A percentile compares a stretch with the other conserved stretches of the same genome.
phyloP scores from a whole-genome alignment of 2,888 invertebrate species.

The Lithophane leautieri region DNA sequence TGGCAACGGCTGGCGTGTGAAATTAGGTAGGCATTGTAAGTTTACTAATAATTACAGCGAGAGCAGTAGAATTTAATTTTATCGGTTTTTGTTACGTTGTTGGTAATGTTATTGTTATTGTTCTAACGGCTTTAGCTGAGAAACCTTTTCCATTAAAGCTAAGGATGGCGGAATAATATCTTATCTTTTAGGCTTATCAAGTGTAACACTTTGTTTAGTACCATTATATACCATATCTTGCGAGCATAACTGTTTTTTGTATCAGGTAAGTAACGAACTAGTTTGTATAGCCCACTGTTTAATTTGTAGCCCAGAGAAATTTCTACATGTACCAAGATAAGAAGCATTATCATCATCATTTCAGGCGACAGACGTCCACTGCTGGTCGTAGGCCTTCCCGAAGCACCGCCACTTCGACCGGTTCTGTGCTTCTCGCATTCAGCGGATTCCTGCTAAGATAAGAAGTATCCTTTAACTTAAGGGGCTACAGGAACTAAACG shows the following conservation, averaged over 20 bases:
- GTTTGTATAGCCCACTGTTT: too few species aligned
- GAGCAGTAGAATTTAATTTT: slow-evolving; percentile 30
- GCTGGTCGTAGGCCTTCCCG: too few species aligned
- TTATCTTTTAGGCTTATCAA: slow-evolving; percentile 38
- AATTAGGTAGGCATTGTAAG: slow-evolving; percentile 28
- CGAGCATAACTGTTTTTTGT: not conserved
- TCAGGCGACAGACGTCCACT: too few species aligned
- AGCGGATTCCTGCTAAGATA: too few species aligned
- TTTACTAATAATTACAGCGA: slow-evolving; percentile 33
- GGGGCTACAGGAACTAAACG: too few species aligned
- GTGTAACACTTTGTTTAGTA: not conserved
- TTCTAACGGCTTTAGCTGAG: slow-evolving; percentile 28
- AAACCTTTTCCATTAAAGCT: slow-evolving; percentile 45
- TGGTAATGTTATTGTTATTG: slow-evolving; percentile 57
- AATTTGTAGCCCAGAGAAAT: not conserved
- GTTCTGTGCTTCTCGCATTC: too few species aligned
- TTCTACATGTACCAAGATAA: too few species aligned
- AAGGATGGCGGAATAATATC: slow-evolving; percentile 30
- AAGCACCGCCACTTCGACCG: too few species aligned
- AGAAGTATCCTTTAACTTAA: too few species aligned
- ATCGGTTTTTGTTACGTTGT: slow-evolving; percentile 34
- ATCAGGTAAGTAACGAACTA: not conserved
- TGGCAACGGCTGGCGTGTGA: slow-evolving; percentile 42
- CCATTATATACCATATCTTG: not conserved
- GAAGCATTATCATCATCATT: too few species aligned